Evolutionary conservation across 92 coral and sea anemone species (phyloP).

Genomic region (Siderastrea radians): DNA sequence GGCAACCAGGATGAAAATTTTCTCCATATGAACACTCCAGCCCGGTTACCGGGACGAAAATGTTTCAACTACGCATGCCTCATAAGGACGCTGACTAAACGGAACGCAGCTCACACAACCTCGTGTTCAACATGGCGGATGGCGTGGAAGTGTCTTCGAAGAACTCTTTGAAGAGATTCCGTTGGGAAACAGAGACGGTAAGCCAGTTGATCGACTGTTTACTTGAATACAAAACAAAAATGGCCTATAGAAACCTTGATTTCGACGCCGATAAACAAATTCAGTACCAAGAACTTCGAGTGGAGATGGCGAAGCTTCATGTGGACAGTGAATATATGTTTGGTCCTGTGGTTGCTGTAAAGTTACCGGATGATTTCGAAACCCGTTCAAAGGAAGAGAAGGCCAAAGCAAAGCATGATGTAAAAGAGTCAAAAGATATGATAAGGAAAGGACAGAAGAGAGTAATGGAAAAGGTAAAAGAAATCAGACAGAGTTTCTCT

Average conservation of each 20-base stretch:
- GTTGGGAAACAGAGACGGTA: conserved; percentile 47
- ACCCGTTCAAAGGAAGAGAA: conserved; percentile 30
- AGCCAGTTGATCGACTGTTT: conserved; percentile 44
- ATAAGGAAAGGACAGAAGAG: conserved; percentile 61
- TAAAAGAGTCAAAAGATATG: conserved; percentile 60
- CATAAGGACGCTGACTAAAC: too few species aligned
- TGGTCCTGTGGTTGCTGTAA: conserved; percentile 25
- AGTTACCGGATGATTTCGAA: too few species aligned
- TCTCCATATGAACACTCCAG: too few species aligned
- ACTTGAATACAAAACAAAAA: conserved; percentile 45
- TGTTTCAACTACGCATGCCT: too few species aligned
- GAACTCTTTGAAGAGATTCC: conserved; percentile 40
- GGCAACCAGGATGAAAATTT: too few species aligned
- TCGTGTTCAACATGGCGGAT: conserved; percentile 25
- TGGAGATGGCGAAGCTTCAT: conserved; percentile 50
- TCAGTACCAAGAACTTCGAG: conserved; percentile 60
- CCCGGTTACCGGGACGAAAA: too few species aligned
- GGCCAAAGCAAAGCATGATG: conserved; percentile 31
- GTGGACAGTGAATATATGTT: conserved; percentile 23
- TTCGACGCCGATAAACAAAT: conserved; percentile 55
- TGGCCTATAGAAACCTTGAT: conserved; percentile 58
- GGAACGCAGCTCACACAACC: too few species aligned
- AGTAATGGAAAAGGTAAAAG: conserved; percentile 53
- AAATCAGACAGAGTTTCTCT: conserved; percentile 49
- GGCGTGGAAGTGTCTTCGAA: conserved; percentile 13